Evolutionary conservation across 2,888 invertebrate species (phyloP).

Genomic region (Pyrrhopygopsis socrates): DNA sequence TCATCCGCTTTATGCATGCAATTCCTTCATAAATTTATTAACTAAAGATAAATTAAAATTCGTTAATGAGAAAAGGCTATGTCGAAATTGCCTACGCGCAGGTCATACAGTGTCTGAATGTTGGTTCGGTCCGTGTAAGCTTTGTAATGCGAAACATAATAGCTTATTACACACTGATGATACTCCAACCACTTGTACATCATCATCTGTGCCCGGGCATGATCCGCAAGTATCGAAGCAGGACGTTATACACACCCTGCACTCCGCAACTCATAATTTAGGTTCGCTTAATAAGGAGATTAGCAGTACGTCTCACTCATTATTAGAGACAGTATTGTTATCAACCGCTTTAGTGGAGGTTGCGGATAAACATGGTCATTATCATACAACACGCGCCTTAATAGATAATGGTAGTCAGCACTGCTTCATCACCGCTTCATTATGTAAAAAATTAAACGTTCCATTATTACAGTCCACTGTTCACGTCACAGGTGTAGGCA

Average conservation of each 20-base stretch:
- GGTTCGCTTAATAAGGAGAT: neutral
- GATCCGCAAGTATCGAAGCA: neutral
- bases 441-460: constrained; percentile 57
- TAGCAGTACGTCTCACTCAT: constrained; percentile 31
- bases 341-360: constrained; percentile 79
- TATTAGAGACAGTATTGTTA: constrained; percentile 64
- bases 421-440: constrained; percentile 60
- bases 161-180: constrained; percentile 46
- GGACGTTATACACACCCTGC: neutral
- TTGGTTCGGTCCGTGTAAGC: constrained; percentile 63
- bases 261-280: constrained; percentile 33
- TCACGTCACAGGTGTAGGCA: constrained; percentile 61
- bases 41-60: constrained; percentile 54
- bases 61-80: constrained; percentile 62
- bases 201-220: neutral
- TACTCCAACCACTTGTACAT: neutral
- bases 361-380: constrained; percentile 50
- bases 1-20: constrained; percentile 73
- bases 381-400: constrained; percentile 67
- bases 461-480: constrained; percentile 58
- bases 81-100: constrained; percentile 73
- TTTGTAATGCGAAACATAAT: constrained; percentile 64
- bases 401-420: constrained; percentile 78
- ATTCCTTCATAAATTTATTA: constrained; percentile 54
- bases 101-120: constrained; percentile 58